Evolutionary conservation across 1,140 invertebrate species (phyloP), one percentile per base, ranked within the genome.

Genomic region (Hypothenemus hampei): DNA sequence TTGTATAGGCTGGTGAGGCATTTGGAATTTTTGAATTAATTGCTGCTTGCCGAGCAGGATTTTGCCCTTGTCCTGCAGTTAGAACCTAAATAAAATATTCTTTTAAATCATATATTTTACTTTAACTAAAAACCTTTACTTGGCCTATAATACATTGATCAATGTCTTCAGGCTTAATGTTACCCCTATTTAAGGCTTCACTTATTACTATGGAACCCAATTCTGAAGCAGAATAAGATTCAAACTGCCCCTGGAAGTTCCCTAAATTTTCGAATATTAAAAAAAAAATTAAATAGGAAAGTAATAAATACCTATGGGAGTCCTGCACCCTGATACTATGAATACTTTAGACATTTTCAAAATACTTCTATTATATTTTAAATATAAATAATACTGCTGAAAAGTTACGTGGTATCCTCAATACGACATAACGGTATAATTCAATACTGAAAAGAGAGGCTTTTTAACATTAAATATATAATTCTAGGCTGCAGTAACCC

Each of bases 111-210:
- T 31, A 11, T 13, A 31, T 11, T 31, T 31, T 31, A 39, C 4
- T 16, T 16, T n/a, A 39, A 39, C 13, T 31, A 11, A 11, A 11
- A 13, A 7, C 26, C n/a, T 7, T 73, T 73, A 91, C 89, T 75
- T 93, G 90, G 21, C 91, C 91, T 62, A 93, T 69, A 57, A 93
- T 86, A n/a, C 93, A 87, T 78, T 93, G 88, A 35, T 81, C 82
- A 20, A 93, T 82, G 69, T 89, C 81, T 23, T 75, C 70, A 8
- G 80, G 72, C 45, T 75, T 65, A 7, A 92, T 65, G 53, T 78
- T 76, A 20, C 81, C 79, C 66, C 84, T 74, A 35, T 67, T 67
- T 7, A 92, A 64, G 29, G 83, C 80, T 71, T 89, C 87, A 67
- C 80, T 80, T 31, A 93, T 88, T 10, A 84, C 87, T 57, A 84